Conservation (phyloP, 2,888 invertebrate genomes). For the Apamea anceps region DNA sequence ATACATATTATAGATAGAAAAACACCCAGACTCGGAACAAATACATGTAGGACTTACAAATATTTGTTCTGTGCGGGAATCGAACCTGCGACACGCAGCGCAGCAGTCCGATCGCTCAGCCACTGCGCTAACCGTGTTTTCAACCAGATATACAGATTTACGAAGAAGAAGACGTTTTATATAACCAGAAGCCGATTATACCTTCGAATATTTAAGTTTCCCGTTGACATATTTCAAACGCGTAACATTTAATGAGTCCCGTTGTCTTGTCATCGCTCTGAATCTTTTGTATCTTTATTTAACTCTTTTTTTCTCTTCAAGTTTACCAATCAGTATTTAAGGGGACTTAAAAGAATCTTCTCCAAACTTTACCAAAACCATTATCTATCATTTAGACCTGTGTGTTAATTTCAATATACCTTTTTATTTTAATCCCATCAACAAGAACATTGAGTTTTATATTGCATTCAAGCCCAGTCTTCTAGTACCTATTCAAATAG, state of each 20-base stretch:
- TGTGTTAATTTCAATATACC: background rate
- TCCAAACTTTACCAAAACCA: no score
- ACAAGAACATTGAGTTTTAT: background rate
- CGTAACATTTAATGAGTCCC: background rate
- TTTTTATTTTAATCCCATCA: background rate
- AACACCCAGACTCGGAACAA: no score
- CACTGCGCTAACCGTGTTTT: no score
- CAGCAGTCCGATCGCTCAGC: no score
- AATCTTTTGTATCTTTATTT: background rate
- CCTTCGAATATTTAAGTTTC: background rate
- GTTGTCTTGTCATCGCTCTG: background rate
- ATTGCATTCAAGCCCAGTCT: background rate
- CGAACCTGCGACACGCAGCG: no score
- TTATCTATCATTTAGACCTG: background rate
- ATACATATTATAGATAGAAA: no score
- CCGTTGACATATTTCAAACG: background rate
- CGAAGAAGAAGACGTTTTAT: no score
- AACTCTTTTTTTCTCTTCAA: background rate
- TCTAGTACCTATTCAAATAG: constrained; percentile 6
- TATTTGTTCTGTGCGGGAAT: no score
- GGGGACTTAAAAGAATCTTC: background rate
- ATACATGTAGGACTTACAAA: no score
- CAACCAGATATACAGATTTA: no score
- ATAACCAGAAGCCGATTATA: background rate
- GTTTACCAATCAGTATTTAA: no score